phyloP scores from a whole-genome alignment of 2,888 invertebrate genomes.

The Lucinisca nassula region DNA sequence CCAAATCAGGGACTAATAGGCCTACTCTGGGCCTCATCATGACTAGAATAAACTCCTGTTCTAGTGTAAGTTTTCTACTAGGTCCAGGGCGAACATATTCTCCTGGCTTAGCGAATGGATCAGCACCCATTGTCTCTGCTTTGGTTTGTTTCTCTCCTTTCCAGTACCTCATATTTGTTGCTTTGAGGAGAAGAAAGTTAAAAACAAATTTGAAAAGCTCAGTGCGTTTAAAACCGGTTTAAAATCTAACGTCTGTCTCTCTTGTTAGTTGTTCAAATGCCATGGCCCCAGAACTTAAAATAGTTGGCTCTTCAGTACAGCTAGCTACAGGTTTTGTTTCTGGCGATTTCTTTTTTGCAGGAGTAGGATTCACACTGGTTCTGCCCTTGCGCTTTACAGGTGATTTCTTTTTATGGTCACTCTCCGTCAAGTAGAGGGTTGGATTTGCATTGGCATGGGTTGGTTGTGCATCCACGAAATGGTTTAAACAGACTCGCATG shows the following conservation, averaged over 20 bases:
- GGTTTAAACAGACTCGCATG: not conserved
- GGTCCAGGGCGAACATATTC: constrained; percentile 29
- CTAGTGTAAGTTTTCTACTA: constrained; percentile 26
- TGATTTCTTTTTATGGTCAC: not conserved
- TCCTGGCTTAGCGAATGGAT: not conserved
- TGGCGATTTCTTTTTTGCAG: not conserved
- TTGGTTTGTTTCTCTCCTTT: constrained; percentile 41
- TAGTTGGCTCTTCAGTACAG: not conserved
- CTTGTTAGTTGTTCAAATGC: constrained; percentile 21
- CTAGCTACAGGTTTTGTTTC: not conserved
- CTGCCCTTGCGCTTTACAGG: not conserved
- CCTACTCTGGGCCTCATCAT: constrained; percentile 42
- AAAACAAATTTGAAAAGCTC: constrained; percentile 35
- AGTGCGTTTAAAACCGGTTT: constrained; percentile 38
- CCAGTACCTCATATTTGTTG: constrained; percentile 30
- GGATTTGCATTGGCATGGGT: not conserved
- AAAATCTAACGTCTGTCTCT: constrained; percentile 37
- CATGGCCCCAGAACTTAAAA: not conserved
- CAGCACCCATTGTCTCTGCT: not conserved
- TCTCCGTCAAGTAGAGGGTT: not conserved
- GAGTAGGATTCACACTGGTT: not conserved
- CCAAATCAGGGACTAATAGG: constrained; percentile 23
- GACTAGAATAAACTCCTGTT: constrained; percentile 38
- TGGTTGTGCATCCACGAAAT: constrained; percentile 1
- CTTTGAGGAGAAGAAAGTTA: not conserved